Evolutionary conservation across 2,888 invertebrate genomes (phyloP).

Genomic region (Harpagoxenus sublaevis): DNA sequence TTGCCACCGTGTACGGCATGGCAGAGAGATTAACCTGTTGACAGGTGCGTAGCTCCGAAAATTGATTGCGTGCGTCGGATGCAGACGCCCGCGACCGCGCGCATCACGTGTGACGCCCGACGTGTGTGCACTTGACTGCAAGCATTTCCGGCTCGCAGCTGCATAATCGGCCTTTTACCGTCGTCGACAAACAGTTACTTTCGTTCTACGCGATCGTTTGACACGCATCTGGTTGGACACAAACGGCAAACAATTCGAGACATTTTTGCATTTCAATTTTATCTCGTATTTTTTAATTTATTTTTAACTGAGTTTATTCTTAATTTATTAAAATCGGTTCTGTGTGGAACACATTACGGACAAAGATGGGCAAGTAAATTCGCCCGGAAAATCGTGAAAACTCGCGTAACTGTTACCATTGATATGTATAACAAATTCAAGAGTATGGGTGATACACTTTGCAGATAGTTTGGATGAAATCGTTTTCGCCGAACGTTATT

Average conservation of each 20-base stretch:
- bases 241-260: not conserved
- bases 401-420: not conserved
- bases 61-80: conserved; percentile 63
- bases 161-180: conserved; percentile 47
- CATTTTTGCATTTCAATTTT: not conserved
- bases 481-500: conserved; percentile 12
- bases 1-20: not conserved
- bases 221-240: not conserved
- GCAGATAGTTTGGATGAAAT: conserved; percentile 42
- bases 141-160: conserved; percentile 55
- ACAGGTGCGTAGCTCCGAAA: conserved; percentile 57
- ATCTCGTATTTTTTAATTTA: not conserved
- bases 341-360: not conserved
- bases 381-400: not conserved
- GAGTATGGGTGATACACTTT: not conserved
- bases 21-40: conserved; percentile 64
- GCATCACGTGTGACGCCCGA: conserved; percentile 48
- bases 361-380: not conserved
- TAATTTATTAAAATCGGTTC: not conserved
- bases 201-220: not conserved
- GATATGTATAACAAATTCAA: not conserved
- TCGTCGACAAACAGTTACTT: conserved; percentile 7
- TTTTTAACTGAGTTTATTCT: not conserved
- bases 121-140: conserved; percentile 60
- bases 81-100: conserved; percentile 62